Evolutionary conservation across 1,140 invertebrate species (phyloP).

Genomic region (Oryctes rhinoceros): DNA sequence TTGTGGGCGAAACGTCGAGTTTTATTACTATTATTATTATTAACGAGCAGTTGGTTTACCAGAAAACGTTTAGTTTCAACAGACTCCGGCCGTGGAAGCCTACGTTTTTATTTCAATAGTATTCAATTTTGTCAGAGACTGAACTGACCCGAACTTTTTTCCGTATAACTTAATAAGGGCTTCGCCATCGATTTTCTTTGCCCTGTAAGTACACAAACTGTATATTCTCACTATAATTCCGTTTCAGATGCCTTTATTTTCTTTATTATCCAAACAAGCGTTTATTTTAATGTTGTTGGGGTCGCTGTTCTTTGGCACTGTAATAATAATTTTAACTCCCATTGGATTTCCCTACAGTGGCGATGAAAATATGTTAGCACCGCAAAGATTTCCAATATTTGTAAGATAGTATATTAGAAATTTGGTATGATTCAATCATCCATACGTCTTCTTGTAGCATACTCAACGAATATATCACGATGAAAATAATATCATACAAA

Average conservation of each 20-base stretch:
- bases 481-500: conserved; percentile 16
- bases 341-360: conserved; percentile 35
- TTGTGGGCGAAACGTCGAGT: no score
- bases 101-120: no score
- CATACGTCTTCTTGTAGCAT: conserved; percentile 9
- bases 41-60: no score
- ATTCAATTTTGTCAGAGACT: no score
- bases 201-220: no score
- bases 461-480: conserved; percentile 5
- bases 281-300: not conserved
- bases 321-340: conserved; percentile 20
- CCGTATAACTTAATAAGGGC: no score
- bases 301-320: not conserved
- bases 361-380: not conserved
- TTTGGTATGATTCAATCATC: not conserved
- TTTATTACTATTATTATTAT: no score
- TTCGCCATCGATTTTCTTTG: no score
- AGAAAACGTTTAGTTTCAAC: no score
- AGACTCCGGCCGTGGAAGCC: no score
- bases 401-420: not conserved
- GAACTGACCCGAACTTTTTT: no score
- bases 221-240: not conserved
- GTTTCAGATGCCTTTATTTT: conserved; percentile 37
- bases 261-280: conserved; percentile 1
- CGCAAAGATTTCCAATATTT: conserved; percentile 34